Conservation (phyloP, 2,888 invertebrate genomes). For the Julus scanicus region DNA sequence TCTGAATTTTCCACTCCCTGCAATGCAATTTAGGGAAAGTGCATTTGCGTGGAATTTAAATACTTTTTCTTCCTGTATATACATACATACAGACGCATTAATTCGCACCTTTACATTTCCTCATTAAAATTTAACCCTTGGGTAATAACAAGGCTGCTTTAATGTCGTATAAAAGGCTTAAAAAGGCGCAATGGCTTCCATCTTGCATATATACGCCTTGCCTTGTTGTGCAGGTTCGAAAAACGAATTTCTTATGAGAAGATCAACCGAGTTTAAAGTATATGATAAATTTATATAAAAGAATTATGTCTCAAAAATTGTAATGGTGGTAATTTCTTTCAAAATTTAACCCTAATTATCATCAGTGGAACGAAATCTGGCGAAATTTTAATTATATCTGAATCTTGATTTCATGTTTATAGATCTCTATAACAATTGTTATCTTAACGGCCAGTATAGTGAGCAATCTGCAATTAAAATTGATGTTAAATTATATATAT, state of each 20-base stretch:
- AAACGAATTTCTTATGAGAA: not conserved
- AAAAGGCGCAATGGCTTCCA: conserved; percentile 6
- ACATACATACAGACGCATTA: not conserved
- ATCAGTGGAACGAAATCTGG: too few relatives aligned
- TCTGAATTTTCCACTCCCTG: not conserved
- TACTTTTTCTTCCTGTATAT: not conserved
- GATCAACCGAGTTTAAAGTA: too few relatives aligned
- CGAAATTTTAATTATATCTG: too few relatives aligned
- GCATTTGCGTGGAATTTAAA: conserved; percentile 26
- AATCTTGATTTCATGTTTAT: too few relatives aligned
- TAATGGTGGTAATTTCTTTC: too few relatives aligned
- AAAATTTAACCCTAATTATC: too few relatives aligned
- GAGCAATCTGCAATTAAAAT: too few relatives aligned
- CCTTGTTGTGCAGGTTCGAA: not conserved
- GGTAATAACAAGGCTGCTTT: not conserved
- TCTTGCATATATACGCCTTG: not conserved
- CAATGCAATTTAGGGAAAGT: not conserved
- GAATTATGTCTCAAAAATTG: too few relatives aligned
- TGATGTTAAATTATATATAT: too few relatives aligned
- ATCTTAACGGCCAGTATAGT: too few relatives aligned
- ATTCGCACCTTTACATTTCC: conserved; percentile 28
- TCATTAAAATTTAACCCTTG: conserved; percentile 14
- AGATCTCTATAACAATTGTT: too few relatives aligned
- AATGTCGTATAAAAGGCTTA: conserved; percentile 38
- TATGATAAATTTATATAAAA: too few relatives aligned